Conservation (phyloP, 2,797 vertebrate genomes). For the Sardinella longiceps region DNA sequence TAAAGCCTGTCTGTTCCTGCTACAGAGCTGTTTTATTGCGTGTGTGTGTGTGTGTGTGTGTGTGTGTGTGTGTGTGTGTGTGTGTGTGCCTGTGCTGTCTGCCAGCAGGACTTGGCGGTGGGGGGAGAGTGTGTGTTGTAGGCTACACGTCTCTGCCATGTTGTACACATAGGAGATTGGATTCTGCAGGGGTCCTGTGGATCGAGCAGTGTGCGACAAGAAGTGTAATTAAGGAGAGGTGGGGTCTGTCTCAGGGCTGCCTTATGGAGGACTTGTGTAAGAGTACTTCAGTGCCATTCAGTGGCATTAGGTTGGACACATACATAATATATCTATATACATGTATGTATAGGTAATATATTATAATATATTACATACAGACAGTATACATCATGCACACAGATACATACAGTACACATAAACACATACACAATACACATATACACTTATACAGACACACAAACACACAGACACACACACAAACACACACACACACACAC, state of each 20-base stretch:
- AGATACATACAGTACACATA: no score
- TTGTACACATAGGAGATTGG: slow-evolving; percentile 42
- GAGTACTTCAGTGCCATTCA: slow-evolving; percentile 31
- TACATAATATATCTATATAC: no score
- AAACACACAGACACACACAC: no score
- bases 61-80: slow-evolving; percentile 42
- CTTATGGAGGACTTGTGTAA: background rate
- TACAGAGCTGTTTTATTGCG: slow-evolving; percentile 47
- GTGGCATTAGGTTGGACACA: no score
- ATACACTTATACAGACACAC: no score
- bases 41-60: slow-evolving; percentile 28
- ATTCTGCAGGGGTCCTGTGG: slow-evolving; percentile 24
- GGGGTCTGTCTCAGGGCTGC: background rate
- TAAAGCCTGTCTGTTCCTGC: slow-evolving; percentile 53
- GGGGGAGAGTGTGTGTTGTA: slow-evolving; percentile 36
- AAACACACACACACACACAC: background rate
- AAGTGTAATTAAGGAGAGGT: slow-evolving; percentile 56
- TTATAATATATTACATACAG: no score
- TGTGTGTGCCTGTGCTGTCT: slow-evolving; percentile 45
- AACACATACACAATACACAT: no score
- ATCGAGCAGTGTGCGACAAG: slow-evolving; percentile 41
- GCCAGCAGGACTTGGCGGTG: slow-evolving; percentile 54
- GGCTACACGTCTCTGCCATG: slow-evolving; percentile 47
- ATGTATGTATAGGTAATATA: no score
- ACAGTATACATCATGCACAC: no score